These are phyloP conservation scores for Mionectes olivaceus DNA, from an alignment of 2,797 vertebrate genomes.

Conservation along the genomic window DNA sequence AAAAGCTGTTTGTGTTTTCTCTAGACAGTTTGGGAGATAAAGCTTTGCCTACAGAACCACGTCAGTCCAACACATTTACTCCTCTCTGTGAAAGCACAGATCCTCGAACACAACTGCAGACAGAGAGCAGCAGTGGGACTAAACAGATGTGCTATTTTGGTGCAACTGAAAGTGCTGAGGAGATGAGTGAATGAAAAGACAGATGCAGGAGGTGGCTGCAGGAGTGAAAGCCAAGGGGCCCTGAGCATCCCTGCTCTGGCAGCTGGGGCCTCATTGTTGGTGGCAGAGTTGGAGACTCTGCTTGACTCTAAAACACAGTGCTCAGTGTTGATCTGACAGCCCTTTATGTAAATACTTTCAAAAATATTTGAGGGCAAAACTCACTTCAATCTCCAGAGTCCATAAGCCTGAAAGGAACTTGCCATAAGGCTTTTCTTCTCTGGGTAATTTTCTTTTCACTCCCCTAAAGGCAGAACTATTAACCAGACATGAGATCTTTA, in stretches of 20 bases:
- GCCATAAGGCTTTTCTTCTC: conserved; percentile 16
- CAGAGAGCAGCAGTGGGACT: background rate
- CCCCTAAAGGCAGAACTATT: conserved; percentile 50
- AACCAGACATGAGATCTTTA: conserved; percentile 38
- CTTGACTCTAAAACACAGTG: conserved; percentile 16
- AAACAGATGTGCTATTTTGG: background rate
- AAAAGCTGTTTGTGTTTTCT: background rate
- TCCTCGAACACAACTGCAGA: background rate
- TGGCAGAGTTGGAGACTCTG: background rate
- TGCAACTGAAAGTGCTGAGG: background rate
- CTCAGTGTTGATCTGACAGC: conserved; percentile 16
- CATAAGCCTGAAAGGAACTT: conserved; percentile 27
- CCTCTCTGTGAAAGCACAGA: background rate
- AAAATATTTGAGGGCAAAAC: background rate
- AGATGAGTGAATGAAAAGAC: background rate
- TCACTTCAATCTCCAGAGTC: background rate
- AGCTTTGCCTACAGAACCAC: background rate
- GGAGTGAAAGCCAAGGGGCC: background rate
- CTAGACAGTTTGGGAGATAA: background rate
- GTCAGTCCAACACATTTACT: background rate
- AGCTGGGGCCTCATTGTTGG: background rate
- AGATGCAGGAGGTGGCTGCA: background rate
- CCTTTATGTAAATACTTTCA: conserved; percentile 31
- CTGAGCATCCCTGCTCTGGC: background rate
- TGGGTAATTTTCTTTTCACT: conserved; percentile 21